Percentiles rank a stretch among this genome's conserved stretches.
Evolutionary conservation across 2,113 vertebrate genomes (phyloP).

Genomic region (Bufo bufo): DNA sequence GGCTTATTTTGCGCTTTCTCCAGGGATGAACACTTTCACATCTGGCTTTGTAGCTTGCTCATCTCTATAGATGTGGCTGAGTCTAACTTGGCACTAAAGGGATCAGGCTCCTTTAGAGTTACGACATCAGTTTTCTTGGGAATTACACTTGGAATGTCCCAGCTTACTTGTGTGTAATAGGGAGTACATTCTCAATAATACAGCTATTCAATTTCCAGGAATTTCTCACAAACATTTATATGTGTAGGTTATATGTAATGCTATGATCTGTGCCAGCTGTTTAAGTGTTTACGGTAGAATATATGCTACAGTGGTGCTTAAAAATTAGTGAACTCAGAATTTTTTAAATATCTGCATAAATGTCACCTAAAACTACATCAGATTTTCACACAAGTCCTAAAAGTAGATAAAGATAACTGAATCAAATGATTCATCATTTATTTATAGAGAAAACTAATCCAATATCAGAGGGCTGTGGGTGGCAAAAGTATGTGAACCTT

Average conservation of each 20-base stretch:
- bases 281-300: not conserved
- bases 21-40: constrained; percentile 39
- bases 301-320: too few relatives aligned
- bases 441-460: too few relatives aligned
- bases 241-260: not conserved
- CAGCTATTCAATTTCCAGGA: constrained; percentile 19
- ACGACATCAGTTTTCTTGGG: not conserved
- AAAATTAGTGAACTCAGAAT: too few relatives aligned
- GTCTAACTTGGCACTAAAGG: constrained; percentile 40
- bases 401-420: too few relatives aligned
- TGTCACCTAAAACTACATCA: too few relatives aligned
- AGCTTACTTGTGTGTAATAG: constrained; percentile 13
- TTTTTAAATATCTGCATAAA: too few relatives aligned
- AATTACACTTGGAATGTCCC: constrained; percentile 30
- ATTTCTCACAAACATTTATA: constrained; percentile 35
- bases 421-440: too few relatives aligned
- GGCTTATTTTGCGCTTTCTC: constrained; percentile 16
- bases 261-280: not conserved
- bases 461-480: too few relatives aligned
- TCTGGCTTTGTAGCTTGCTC: constrained; percentile 52
- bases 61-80: constrained; percentile 39
- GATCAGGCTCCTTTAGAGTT: constrained; percentile 7
- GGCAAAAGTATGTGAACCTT: too few relatives aligned
- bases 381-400: too few relatives aligned
- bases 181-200: constrained; percentile 15